A percentile compares a stretch with the other conserved stretches of the same genome.
These are phyloP conservation scores for Cotesia congregata DNA, from an alignment of 2,888 invertebrate genomes.

Conservation along the genomic window DNA sequence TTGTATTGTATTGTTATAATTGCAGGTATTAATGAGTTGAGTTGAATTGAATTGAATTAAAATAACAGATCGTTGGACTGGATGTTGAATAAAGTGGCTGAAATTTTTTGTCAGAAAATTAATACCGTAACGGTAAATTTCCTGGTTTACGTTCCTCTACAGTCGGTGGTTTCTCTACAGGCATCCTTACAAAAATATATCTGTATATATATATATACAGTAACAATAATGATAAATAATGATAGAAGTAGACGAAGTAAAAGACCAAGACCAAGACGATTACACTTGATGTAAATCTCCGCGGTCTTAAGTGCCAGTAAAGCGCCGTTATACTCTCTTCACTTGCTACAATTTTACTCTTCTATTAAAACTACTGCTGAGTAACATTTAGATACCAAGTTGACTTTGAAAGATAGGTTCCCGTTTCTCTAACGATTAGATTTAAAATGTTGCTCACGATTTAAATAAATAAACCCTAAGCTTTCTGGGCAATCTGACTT, in stretches of 20 bases:
- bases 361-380: constrained; percentile 1
- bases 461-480: constrained; percentile 11
- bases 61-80: background rate
- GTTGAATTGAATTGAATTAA: background rate
- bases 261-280: background rate
- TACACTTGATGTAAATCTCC: constrained; percentile 4
- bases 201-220: background rate
- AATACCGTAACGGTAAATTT: constrained; percentile 26
- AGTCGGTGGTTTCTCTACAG: background rate
- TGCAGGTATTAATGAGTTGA: background rate
- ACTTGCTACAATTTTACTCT: constrained; percentile 23
- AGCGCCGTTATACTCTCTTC: constrained; percentile 30
- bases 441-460: background rate
- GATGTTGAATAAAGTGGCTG: background rate
- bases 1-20: background rate
- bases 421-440: constrained; percentile 13
- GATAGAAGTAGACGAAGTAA: constrained; percentile 8
- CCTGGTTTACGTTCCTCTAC: constrained; percentile 17
- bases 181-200: background rate
- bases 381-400: background rate
- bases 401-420: constrained; percentile 13
- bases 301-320: constrained; percentile 10
- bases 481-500: background rate
- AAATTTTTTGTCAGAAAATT: constrained; percentile 23
- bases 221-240: constrained; percentile 6